Base-by-base conservation (phyloP, 2,113 vertebrate species). In the Girardinichthys multiradiatus region DNA sequence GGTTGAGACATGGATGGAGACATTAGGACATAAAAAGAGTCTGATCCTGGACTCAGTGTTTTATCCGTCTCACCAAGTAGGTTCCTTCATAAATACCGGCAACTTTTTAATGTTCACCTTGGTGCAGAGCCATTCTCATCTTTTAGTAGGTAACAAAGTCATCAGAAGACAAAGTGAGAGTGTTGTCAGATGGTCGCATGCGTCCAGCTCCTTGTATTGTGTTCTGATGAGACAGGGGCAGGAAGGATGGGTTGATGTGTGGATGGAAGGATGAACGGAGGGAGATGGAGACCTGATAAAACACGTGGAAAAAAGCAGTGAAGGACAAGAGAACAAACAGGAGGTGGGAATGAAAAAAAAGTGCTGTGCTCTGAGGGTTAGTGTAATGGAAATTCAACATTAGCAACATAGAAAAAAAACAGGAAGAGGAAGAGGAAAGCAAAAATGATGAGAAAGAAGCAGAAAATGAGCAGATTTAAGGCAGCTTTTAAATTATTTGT, bases 231-330 rank as follows among this genome's bases (percentile, higher is more conserved):
- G 30, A 76, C 64, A 74, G 76, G 70, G 79, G 79, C 37, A 13
- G 69, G 81, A 39, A 59, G 81, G 89, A 78, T 76, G 87, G 83
- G 82, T 72, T 74, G 26, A 19, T 35, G 28, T 29, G 10, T 26
- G 65, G 76, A 74, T 45, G 64, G 64, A 42, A 26, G 64, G 73
- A 82, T 26, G 65, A 74, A 74, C 42, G 39, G 64, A 65, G 37
- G 64, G 73, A 82, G 74, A 24, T 28, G 62, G 81, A 84, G 57
- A 90, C 85, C 88, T 89, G 87, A 71, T 64, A 86, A 30, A 80
- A 81, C 51, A 74, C 68, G 73, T 48, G 68, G 80, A 63, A 74
- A 31, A 69, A 61, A 58, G 64, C 27, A 54, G 10, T 68, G 45
- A 69, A 26, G 60, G 76, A 73, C 51, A 70, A 29, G 68, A 57